phyloP scores from a whole-genome alignment of 2,113 vertebrate species.

The Puffinus mauretanicus region DNA sequence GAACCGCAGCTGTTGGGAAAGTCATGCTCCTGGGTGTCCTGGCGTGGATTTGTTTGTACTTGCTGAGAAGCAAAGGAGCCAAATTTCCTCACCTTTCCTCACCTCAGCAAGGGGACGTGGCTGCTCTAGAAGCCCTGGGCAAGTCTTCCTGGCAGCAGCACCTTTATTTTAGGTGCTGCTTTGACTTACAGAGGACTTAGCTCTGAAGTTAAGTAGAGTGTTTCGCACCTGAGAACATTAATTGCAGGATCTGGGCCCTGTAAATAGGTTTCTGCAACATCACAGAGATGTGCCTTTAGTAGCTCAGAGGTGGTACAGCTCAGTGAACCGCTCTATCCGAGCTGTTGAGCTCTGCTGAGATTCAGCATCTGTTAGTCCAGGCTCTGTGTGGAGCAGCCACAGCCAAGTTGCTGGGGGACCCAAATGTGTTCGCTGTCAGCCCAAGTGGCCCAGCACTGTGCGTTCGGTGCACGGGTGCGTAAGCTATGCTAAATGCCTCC shows the following conservation, averaged over 20 bases:
- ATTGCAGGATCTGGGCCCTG: background rate
- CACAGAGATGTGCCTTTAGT: background rate
- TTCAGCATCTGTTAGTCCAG: background rate
- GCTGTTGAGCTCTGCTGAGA: background rate
- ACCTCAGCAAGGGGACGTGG: background rate
- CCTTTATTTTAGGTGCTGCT: background rate
- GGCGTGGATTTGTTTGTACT: background rate
- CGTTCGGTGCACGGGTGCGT: accelerated
- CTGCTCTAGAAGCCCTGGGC: background rate
- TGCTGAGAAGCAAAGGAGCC: background rate
- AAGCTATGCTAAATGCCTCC: background rate
- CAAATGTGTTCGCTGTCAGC: background rate
- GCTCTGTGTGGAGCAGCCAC: background rate
- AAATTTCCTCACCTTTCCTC: background rate
- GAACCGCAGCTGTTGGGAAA: background rate
- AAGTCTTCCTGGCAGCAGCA: background rate
- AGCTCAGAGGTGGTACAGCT: background rate
- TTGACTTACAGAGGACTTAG: background rate
- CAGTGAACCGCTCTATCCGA: accelerated
- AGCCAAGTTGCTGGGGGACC: background rate
- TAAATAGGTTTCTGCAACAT: background rate
- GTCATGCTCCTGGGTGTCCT: background rate
- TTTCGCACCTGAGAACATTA: background rate
- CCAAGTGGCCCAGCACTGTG: background rate
- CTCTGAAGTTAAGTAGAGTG: background rate